A percentile compares a stretch with the other conserved stretches of the same genome.
phyloP scores from a whole-genome alignment of 2,888 invertebrate species.

The Platycnemis pennipes region DNA sequence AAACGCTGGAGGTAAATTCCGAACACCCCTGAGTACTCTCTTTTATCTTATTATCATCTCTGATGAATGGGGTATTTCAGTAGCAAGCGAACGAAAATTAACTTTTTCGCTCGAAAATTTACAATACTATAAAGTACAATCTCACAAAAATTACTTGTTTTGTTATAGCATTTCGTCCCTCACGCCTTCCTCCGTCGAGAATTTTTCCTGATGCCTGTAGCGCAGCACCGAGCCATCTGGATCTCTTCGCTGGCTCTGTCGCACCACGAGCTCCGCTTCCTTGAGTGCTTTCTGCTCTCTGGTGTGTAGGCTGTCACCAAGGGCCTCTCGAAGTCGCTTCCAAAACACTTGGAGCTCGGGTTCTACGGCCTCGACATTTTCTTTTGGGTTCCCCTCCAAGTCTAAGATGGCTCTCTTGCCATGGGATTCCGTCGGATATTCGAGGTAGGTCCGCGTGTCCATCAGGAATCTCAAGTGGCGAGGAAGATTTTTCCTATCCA shows the following conservation, averaged over 20 bases:
- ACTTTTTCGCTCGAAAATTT: too few species aligned
- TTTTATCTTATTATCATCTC: too few species aligned
- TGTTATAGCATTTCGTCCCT: too few species aligned
- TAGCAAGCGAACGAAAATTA: too few species aligned
- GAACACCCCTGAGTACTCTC: too few species aligned
- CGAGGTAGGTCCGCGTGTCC: constrained; percentile 63
- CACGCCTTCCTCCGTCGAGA: too few species aligned
- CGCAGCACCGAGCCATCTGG: neutral
- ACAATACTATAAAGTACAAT: too few species aligned
- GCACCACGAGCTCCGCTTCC: constrained; percentile 23
- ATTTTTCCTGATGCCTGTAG: too few species aligned
- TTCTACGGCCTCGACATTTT: neutral
- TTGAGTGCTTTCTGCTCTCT: neutral
- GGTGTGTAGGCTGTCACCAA: constrained; percentile 38
- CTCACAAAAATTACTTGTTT: too few species aligned
- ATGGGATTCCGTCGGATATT: constrained; percentile 23
- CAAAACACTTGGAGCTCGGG: constrained; percentile 28
- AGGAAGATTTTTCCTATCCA: constrained; percentile 64
- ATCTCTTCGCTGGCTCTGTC: constrained; percentile 39
- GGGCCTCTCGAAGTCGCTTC: constrained; percentile 52
- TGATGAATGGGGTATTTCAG: too few species aligned
- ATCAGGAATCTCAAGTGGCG: constrained; percentile 49
- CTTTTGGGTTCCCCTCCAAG: neutral
- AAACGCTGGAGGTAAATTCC: too few species aligned
- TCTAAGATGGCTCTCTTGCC: neutral